Conservation (phyloP, 2,113 vertebrate genomes). For the Strix aluco region DNA sequence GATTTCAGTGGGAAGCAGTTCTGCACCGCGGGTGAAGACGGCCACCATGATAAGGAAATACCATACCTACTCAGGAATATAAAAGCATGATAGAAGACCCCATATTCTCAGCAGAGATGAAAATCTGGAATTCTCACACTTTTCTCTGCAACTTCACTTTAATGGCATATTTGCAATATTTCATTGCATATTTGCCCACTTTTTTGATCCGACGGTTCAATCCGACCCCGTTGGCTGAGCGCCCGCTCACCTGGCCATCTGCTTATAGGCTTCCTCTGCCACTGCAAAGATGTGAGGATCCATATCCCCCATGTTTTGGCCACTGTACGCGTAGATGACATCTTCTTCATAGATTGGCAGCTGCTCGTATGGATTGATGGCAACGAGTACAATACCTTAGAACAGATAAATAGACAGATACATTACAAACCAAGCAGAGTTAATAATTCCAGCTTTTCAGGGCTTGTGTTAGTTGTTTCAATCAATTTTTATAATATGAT, state of each 20-base stretch:
- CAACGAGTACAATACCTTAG: constrained; percentile 93
- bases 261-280: constrained; percentile 94
- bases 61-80: too few relatives aligned
- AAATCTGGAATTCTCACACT: neutral
- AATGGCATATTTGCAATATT: fast-evolving
- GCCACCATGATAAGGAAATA: neutral
- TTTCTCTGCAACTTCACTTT: fast-evolving
- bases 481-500: fast-evolving
- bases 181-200: fast-evolving
- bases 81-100: neutral
- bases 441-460: neutral
- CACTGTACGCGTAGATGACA: constrained; percentile 94
- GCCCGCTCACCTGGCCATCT: constrained; percentile 89
- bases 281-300: constrained; percentile 97
- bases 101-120: neutral
- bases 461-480: neutral
- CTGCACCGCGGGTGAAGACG: neutral
- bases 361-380: constrained; percentile 95
- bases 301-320: constrained; percentile 96
- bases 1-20: neutral
- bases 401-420: neutral
- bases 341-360: constrained; percentile 95
- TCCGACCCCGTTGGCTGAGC: fast-evolving
- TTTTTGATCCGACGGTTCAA: fast-evolving
- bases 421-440: neutral